These are phyloP conservation scores for Myanophis thanlyinensis DNA, from an alignment of 2,113 vertebrate genomes.

Conservation along the genomic window DNA sequence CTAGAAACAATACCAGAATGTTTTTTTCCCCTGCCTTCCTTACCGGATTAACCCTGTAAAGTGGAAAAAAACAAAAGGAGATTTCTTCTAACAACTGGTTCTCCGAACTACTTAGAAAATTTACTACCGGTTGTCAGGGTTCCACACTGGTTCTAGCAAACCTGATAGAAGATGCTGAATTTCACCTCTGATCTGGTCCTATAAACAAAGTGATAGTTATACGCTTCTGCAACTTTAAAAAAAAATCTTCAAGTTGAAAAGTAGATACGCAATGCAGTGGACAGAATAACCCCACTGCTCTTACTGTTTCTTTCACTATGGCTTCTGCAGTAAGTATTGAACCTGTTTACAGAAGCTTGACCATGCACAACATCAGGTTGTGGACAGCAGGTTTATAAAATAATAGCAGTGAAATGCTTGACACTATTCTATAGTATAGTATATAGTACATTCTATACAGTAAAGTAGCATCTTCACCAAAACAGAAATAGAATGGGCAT, in stretches of 20 bases:
- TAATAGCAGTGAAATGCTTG: neutral
- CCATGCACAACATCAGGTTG: neutral
- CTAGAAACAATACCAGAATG: too few relatives aligned
- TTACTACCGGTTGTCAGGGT: too few relatives aligned
- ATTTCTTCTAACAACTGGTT: too few relatives aligned
- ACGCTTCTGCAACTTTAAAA: neutral
- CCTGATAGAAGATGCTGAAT: too few relatives aligned
- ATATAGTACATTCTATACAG: too few relatives aligned
- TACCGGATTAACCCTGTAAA: too few relatives aligned
- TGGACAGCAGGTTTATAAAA: neutral
- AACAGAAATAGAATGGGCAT: neutral
- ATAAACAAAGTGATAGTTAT: neutral
- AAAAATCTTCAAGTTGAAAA: neutral
- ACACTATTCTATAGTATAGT: neutral
- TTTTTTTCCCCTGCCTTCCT: too few relatives aligned
- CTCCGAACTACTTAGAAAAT: too few relatives aligned
- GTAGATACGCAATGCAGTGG: neutral
- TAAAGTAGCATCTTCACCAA: neutral
- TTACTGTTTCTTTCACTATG: neutral
- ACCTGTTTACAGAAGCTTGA: neutral
- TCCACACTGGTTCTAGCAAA: too few relatives aligned
- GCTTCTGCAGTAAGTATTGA: conserved; percentile 19
- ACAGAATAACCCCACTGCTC: neutral
- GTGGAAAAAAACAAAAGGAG: too few relatives aligned
- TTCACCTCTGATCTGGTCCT: too few relatives aligned